Evolutionary conservation across 2,113 vertebrate species (phyloP), one percentile per base, ranked within the genome.

Genomic region (Daphoenositta chrysoptera): DNA sequence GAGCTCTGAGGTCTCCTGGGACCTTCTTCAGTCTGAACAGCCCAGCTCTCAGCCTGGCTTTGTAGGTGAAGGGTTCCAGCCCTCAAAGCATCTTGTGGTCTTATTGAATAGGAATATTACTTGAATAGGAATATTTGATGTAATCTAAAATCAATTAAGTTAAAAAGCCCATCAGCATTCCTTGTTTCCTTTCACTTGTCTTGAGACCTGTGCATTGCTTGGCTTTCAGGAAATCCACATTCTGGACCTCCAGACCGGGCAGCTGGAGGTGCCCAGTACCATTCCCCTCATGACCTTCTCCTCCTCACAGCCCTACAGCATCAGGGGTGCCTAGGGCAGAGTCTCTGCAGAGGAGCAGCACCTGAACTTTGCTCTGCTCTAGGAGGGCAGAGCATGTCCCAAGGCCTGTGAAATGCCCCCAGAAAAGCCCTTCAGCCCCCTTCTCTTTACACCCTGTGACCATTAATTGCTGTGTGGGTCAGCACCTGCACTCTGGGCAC

Each of bases 381-480:
- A 5, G 13, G 27, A 3, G 16, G 40, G 45, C 54, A 51, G 37
- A 81, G 30, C 15, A 8, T 6, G 5, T 40, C 40, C 50, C 6
- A 4, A 37, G 23, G 44, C 24, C 61, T 61, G 39, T 61, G 84
- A 40, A 69, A 40, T 12, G 7, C 39, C 28, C 7, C 21, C 70
- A 24, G 15, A 4, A 21, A 58, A 40, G 19, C 9, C 14, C n/a
- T 31, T 63, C 51, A 66, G 47, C 12, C 5, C 24, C 42, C 23
- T 45, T 60, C 31, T 28, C 45, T 51, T 60, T 9, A 23, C 23
- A 19, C 1, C 0, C 33, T 2, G 1, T 54, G 48, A 54, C 23
- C 15, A 19, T 3, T 11, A 20, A 17, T 16, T 24, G 61, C 1
- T 1, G 0, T 4, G 31, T n/a, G 51, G 56, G 20, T n/a, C 31